Conservation (phyloP, 30 jellyfish, hydroid and myxozoan genomes). For the Clytia hemisphaerica region DNA sequence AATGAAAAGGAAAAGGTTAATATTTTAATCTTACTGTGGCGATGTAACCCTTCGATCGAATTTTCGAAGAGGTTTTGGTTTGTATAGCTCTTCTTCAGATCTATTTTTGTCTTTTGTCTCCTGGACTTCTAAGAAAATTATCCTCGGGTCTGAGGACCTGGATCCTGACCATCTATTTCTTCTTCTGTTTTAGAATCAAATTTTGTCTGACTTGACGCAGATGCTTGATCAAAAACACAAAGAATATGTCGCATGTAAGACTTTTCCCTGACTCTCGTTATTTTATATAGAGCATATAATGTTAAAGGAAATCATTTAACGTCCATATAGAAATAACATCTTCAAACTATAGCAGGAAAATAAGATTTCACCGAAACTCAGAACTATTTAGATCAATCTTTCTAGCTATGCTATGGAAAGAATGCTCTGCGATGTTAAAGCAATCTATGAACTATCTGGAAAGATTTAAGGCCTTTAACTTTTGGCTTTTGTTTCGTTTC, state of each 20-base stretch:
- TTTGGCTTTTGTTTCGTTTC: too few relatives aligned
- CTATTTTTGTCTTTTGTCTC: background rate
- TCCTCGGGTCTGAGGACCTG: background rate
- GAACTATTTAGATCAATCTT: too few relatives aligned
- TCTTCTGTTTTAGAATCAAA: slow-evolving; percentile 37
- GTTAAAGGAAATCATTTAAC: too few relatives aligned
- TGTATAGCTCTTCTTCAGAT: background rate
- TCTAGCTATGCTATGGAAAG: too few relatives aligned
- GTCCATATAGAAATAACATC: too few relatives aligned
- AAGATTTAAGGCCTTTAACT: too few relatives aligned
- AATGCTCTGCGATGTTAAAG: too few relatives aligned
- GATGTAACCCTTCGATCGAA: background rate
- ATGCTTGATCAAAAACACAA: slow-evolving; percentile 74
- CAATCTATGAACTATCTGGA: too few relatives aligned
- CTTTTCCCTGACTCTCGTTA: background rate
- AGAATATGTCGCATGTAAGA: slow-evolving; percentile 56
- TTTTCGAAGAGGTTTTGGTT: background rate
- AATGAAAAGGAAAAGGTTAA: slow-evolving; percentile 78
- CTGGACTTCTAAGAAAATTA: background rate
- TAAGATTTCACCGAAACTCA: too few relatives aligned
- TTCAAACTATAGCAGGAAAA: too few relatives aligned
- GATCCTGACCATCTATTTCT: background rate
- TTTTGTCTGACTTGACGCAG: slow-evolving; percentile 53
- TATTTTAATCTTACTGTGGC: background rate
- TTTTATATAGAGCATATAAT: too few relatives aligned